phyloP scores from a whole-genome alignment of 1,140 invertebrate genomes.

The Dendroctonus valens region DNA sequence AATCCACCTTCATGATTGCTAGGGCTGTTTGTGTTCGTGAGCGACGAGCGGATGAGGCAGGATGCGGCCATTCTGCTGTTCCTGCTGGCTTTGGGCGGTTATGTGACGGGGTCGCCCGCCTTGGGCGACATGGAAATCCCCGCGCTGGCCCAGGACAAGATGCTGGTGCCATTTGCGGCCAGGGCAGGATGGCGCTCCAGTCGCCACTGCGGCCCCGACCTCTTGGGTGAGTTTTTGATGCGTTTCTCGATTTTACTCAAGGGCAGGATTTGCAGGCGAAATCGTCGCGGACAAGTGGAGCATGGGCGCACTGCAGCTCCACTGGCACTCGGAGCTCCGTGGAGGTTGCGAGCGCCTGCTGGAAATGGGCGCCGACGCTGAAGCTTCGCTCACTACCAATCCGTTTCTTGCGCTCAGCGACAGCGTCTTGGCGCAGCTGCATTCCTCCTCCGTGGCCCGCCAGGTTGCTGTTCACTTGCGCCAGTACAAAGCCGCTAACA shows the following conservation, averaged over 20 bases:
- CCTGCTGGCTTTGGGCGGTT: slow-evolving; percentile 54
- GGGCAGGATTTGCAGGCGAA: slow-evolving; percentile 50
- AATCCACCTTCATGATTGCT: slow-evolving; percentile 25
- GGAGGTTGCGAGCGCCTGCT: slow-evolving; percentile 50
- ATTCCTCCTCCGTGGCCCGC: too few species aligned
- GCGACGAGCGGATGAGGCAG: slow-evolving; percentile 53
- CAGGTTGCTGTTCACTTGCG: too few species aligned
- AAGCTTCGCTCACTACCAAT: too few species aligned
- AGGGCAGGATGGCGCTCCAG: too few species aligned
- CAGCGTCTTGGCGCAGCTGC: too few species aligned
- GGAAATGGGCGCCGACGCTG: too few species aligned
- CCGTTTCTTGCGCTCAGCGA: too few species aligned
- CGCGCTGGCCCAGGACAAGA: slow-evolving; percentile 49
- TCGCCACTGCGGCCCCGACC: too few species aligned
- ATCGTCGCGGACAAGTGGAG: slow-evolving; percentile 46
- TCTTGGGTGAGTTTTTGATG: too few species aligned
- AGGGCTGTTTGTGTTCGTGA: slow-evolving; percentile 58
- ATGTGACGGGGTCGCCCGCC: slow-evolving; percentile 48
- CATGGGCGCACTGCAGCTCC: slow-evolving; percentile 51
- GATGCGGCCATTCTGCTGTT: slow-evolving; percentile 54
- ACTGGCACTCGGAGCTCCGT: slow-evolving; percentile 57
- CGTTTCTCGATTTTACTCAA: too few species aligned
- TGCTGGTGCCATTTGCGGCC: slow-evolving; percentile 54
- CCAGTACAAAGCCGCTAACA: too few species aligned
- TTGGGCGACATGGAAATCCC: slow-evolving; percentile 54